phyloP scores from a whole-genome alignment of 2,888 invertebrate genomes.

The Ceriagrion tenellum region DNA sequence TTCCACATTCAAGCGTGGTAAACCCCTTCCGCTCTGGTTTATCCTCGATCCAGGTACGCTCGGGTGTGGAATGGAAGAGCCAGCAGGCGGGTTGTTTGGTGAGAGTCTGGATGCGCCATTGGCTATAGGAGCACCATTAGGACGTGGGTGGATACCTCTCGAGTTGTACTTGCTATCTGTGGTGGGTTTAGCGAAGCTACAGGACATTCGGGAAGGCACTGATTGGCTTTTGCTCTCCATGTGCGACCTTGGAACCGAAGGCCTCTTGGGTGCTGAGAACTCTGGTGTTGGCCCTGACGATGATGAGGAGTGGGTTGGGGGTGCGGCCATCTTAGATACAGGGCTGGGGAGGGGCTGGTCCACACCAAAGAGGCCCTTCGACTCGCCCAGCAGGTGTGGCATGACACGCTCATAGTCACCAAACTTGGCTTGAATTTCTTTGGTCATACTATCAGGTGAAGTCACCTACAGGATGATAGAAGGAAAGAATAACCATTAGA shows the following conservation, averaged over 20 bases:
- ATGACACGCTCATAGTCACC: conserved; percentile 84
- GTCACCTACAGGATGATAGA: conserved; percentile 80
- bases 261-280: conserved; percentile 73
- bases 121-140: conserved; percentile 51
- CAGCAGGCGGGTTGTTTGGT: conserved; percentile 44
- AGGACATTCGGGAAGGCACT: conserved; percentile 69
- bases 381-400: conserved; percentile 83
- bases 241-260: conserved; percentile 77
- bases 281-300: conserved; percentile 69
- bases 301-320: conserved; percentile 50
- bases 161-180: conserved; percentile 74
- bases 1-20: conserved; percentile 76
- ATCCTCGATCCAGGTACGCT: conserved; percentile 74
- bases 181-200: conserved; percentile 69
- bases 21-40: conserved; percentile 75
- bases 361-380: conserved; percentile 84
- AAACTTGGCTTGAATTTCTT: conserved; percentile 86
- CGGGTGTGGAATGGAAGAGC: conserved; percentile 71
- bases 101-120: conserved; percentile 60
- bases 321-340: conserved; percentile 74
- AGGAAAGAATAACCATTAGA: neutral
- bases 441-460: conserved; percentile 83
- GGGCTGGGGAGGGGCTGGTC: conserved; percentile 83
- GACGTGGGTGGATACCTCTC: conserved; percentile 46
- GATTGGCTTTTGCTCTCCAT: conserved; percentile 68